These are phyloP conservation scores for Mantis religiosa DNA, from an alignment of 2,888 invertebrate species.

Conservation along the genomic window DNA sequence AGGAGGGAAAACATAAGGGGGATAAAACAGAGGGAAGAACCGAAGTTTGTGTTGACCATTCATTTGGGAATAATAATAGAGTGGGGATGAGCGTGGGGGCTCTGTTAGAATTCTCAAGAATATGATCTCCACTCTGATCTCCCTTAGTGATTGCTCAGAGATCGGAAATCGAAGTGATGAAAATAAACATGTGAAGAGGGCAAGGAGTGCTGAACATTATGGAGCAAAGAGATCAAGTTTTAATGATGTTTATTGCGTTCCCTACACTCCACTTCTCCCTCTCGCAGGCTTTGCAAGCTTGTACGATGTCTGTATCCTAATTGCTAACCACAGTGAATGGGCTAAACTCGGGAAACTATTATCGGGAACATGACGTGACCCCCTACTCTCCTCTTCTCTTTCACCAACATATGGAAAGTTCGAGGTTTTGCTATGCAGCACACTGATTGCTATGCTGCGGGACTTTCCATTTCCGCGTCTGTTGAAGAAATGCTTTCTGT, in stretches of 20 bases:
- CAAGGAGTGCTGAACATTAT: not conserved
- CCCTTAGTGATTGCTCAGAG: not conserved
- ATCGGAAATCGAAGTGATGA: slow-evolving; percentile 1
- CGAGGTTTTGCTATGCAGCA: not conserved
- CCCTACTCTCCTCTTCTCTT: not conserved
- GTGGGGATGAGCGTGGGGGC: not conserved
- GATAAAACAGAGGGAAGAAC: not conserved
- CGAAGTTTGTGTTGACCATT: not conserved
- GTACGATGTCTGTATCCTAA: not conserved
- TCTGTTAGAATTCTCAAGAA: not conserved
- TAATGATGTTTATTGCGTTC: not conserved
- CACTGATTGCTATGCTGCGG: not conserved
- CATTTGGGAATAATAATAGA: not conserved
- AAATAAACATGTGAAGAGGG: not conserved
- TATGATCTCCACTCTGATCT: not conserved
- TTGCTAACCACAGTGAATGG: not conserved
- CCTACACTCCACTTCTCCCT: not conserved
- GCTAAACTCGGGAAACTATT: not conserved
- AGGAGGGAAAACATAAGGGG: not conserved
- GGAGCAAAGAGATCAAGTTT: not conserved
- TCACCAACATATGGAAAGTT: not conserved
- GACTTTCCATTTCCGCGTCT: not conserved
- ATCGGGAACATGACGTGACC: not conserved
- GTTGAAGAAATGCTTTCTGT: not conserved
- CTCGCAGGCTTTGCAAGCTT: not conserved